Conservation (phyloP, 2,797 vertebrate species). For the Lerista edwardsae region DNA sequence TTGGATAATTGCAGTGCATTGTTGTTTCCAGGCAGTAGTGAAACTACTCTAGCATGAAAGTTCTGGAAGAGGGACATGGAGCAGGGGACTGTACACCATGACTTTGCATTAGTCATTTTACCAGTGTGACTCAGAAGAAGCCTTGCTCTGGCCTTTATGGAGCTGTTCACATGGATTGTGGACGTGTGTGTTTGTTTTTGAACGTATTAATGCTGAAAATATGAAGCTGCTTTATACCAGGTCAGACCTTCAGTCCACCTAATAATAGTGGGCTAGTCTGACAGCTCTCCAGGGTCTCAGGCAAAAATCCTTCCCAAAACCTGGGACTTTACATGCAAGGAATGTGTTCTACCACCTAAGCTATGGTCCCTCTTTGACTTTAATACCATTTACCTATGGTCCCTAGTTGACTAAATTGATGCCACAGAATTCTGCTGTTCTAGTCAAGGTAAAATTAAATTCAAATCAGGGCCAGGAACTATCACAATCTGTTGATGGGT, state of each 20-base stretch:
- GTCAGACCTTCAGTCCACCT: not conserved
- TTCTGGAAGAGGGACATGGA: accelerated
- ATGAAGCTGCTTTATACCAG: not conserved
- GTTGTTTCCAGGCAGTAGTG: not conserved
- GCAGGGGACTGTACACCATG: accelerated
- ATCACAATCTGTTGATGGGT: not conserved
- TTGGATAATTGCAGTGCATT: not conserved
- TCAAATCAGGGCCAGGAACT: not conserved
- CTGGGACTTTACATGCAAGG: not conserved
- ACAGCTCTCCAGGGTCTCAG: no score
- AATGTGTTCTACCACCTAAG: not conserved
- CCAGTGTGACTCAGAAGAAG: not conserved
- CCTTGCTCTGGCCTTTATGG: not conserved
- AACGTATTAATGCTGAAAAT: not conserved
- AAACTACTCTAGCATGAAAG: not conserved
- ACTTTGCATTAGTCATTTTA: not conserved
- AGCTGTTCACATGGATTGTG: not conserved
- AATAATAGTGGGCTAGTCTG: not conserved
- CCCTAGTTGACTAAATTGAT: not conserved
- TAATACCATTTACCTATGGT: no score
- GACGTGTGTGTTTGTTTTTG: no score
- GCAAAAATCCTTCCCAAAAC: not conserved
- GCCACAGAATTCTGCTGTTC: not conserved
- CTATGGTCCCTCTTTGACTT: not conserved
- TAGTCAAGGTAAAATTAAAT: not conserved